These are phyloP conservation scores for Scaptomyza tumidula DNA, from an alignment of 2,888 invertebrate genomes.

Conservation along the genomic window DNA sequence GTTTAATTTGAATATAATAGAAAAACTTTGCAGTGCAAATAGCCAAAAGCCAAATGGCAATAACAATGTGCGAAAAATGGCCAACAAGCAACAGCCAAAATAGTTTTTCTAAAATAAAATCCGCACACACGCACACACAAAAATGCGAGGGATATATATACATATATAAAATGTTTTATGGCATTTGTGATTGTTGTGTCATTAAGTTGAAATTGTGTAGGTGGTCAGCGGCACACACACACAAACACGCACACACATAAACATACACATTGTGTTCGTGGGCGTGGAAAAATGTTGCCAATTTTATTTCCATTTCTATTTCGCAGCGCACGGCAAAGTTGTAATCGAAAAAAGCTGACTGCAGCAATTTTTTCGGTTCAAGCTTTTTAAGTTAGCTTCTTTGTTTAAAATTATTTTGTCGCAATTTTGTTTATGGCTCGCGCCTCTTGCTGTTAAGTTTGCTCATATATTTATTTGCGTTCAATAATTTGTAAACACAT, in stretches of 20 bases:
- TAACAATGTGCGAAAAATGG: conserved; percentile 46
- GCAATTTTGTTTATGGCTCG: conserved; percentile 68
- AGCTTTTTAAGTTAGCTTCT: conserved; percentile 2
- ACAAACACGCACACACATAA: conserved; percentile 8
- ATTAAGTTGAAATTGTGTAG: conserved; percentile 80
- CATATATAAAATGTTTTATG: conserved; percentile 73
- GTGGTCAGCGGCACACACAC: conserved; percentile 58
- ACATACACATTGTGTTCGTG: conserved; percentile 18
- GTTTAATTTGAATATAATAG: conserved; percentile 81
- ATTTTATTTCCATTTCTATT: conserved; percentile 70
- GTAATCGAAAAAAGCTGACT: conserved; percentile 73
- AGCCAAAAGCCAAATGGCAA: conserved; percentile 62
- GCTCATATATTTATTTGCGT: conserved; percentile 61
- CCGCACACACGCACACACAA: not conserved
- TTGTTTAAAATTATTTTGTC: conserved; percentile 72
- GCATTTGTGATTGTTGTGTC: conserved; percentile 80
- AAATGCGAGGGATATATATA: conserved; percentile 31
- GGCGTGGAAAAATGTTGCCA: conserved; percentile 63
- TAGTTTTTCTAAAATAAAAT: conserved; percentile 44
- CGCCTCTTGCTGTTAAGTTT: conserved; percentile 43
- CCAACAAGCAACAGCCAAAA: conserved; percentile 46
- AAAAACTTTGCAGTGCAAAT: conserved; percentile 68
- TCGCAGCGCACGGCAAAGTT: conserved; percentile 63
- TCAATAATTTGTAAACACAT: conserved; percentile 78
- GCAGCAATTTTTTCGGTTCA: conserved; percentile 21